Conservation (phyloP, 2,113 vertebrate species). For the Mus pahari region DNA sequence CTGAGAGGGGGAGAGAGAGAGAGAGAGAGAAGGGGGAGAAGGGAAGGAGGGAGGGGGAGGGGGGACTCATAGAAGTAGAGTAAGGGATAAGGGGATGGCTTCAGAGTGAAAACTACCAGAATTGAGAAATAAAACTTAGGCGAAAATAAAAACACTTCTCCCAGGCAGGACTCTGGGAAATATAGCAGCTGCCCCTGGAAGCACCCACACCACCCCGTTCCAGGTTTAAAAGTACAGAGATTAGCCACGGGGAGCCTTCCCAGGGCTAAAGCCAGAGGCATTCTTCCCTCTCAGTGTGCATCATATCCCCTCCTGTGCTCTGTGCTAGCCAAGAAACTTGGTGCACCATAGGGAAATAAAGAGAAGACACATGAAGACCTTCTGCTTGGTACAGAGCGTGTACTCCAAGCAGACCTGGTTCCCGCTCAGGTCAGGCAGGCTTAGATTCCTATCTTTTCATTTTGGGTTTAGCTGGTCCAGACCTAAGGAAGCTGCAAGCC, state of each 20-base stretch:
- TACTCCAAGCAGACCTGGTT: not conserved
- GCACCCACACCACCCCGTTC: not conserved
- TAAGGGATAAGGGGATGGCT: not conserved
- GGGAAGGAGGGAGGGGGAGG: too few relatives aligned
- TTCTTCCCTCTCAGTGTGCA: not conserved
- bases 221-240: not conserved
- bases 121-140: not conserved
- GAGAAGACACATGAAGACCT: not conserved
- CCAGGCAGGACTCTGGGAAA: too few relatives aligned
- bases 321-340: slow-evolving; percentile 9
- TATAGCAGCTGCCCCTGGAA: not conserved
- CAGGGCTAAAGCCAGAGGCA: not conserved
- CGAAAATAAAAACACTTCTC: not conserved
- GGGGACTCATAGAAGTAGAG: not conserved
- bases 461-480: not conserved
- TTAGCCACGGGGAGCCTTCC: not conserved
- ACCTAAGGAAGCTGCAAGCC: not conserved
- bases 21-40: too few relatives aligned
- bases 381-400: not conserved
- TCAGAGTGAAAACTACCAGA: not conserved
- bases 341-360: slow-evolving; percentile 2
- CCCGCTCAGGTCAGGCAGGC: not conserved
- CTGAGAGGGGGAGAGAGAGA: too few relatives aligned
- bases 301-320: not conserved
- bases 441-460: not conserved